Evolutionary conservation across 2,888 invertebrate species (phyloP).

Genomic region (Nephrotoma guestfalica): DNA sequence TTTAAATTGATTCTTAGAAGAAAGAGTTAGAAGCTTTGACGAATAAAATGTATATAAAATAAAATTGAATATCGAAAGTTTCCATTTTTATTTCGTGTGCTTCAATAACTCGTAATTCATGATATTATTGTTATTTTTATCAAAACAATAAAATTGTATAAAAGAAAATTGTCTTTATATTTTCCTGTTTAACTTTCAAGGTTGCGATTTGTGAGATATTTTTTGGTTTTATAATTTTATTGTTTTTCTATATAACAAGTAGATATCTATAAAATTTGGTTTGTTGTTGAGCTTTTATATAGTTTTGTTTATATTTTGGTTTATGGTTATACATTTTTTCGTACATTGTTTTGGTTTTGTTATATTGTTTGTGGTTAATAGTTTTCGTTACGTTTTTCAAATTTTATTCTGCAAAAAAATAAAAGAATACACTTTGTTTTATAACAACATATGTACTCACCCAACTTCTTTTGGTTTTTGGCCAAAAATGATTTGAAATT

Average conservation of each 20-base stretch:
- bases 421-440: not conserved
- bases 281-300: not conserved
- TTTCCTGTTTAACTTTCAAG: not conserved
- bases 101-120: not conserved
- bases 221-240: not conserved
- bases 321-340: not conserved
- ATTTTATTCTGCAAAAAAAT: not conserved
- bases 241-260: not conserved
- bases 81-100: not conserved
- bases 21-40: not conserved
- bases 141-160: not conserved
- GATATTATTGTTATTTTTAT: not conserved
- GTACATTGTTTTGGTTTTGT: not conserved
- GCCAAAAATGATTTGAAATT: not conserved
- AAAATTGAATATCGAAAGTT: not conserved
- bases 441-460: not conserved
- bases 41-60: not conserved
- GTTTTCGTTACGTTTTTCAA: not conserved
- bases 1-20: not conserved
- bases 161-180: not conserved
- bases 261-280: not conserved
- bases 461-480: not conserved
- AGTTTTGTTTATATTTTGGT: not conserved
- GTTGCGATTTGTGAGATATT: not conserved
- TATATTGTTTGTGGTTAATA: not conserved